Evolutionary conservation across 2,888 invertebrate genomes (phyloP), one percentile per base, ranked within the genome.

Genomic region (Sturmia bella): DNA sequence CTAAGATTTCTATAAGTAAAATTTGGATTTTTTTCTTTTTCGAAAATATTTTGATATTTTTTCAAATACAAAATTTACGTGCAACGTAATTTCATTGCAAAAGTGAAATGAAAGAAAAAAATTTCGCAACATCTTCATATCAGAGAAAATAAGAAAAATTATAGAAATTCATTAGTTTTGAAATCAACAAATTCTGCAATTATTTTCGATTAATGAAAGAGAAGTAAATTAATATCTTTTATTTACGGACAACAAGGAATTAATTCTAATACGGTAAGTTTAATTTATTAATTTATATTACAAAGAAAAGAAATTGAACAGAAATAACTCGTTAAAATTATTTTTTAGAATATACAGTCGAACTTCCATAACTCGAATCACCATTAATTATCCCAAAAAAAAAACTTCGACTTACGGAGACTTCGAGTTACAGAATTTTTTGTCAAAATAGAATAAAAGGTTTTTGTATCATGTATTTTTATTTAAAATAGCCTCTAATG

Each of bases 1-100:
- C 86, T 85, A 86, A 86, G 69, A 86, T 87, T 88, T 89, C 89
- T 87, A 86, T 86, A 83, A 68, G 75, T n/a, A 72, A 61, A 79
- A 37, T 66, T 50, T 3, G 27, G 6, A 4, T 27, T 27, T 3
- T 27, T 27, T 27, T 27, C 48, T 73, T 66, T 50, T 73, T 56
- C 11, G 7, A 77, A 76, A 21, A 75, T 73, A 70, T 63, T 79
- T 79, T 24, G 3, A 41, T 56, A n/a, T 68, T 59, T 0, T 52
- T 52, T 5, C n/a, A 27, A 54, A 13, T 13, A 32, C 7, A 32
- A 24, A 52, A n/a, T 48, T 19, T 21, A 1, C 21, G n/a, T n/a
- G n/a, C 12, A 39, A 37, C 41, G 68, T 69, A 45, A 54, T 70
- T 54, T 27, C 43, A 56, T 54, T 24, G 69, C 17, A 15, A 19